Evolutionary conservation across 2,888 invertebrate genomes (phyloP).

Genomic region (Harpagoxenus sublaevis): DNA sequence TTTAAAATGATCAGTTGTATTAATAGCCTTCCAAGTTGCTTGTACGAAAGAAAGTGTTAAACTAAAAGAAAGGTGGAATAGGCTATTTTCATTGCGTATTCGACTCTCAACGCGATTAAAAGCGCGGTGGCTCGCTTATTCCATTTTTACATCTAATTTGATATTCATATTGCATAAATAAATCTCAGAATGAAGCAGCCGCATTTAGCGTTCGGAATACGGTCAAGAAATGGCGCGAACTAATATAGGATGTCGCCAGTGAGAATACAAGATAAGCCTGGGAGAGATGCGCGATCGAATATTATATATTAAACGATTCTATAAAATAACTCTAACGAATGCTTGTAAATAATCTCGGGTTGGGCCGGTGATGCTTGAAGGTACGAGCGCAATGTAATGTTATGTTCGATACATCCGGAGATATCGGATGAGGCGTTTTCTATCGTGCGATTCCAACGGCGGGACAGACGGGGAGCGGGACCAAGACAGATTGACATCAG

Average conservation of each 20-base stretch:
- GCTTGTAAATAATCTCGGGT: neutral
- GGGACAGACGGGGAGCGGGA: neutral
- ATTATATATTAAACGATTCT: neutral
- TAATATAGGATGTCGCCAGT: constrained; percentile 8
- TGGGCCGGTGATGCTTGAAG: too few relatives aligned
- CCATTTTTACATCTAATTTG: constrained; percentile 22
- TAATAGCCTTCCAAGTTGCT: neutral
- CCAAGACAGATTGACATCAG: constrained; percentile 3
- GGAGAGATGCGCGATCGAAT: neutral
- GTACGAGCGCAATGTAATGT: neutral
- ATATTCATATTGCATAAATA: constrained; percentile 43
- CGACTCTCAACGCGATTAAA: neutral
- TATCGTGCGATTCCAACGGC: constrained; percentile 59
- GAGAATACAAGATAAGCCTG: neutral
- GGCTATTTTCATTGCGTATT: constrained; percentile 9
- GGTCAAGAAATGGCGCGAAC: constrained; percentile 41
- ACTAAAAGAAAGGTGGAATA: neutral
- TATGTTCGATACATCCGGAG: constrained; percentile 67
- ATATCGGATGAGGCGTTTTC: constrained; percentile 67
- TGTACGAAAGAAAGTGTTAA: neutral
- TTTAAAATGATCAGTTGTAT: neutral
- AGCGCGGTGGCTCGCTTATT: neutral
- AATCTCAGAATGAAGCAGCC: constrained; percentile 3
- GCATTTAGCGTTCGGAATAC: constrained; percentile 36
- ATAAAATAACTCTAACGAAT: neutral